Percentiles rank a stretch among this genome's conserved stretches.
Evolutionary conservation across 2,113 vertebrate genomes (phyloP).

Genomic region (Campylomormyrus numenius): DNA sequence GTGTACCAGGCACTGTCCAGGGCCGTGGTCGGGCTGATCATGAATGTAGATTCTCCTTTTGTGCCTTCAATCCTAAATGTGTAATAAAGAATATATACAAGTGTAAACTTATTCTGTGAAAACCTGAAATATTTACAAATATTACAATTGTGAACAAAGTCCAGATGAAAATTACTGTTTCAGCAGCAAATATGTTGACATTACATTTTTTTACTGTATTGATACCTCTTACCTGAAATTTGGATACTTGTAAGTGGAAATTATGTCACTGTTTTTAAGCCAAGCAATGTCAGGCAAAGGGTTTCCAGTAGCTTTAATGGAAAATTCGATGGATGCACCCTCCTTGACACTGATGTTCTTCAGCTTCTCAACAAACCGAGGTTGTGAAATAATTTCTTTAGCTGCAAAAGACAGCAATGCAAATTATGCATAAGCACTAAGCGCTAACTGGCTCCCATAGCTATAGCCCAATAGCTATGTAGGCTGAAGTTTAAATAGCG

Average conservation of each 20-base stretch:
- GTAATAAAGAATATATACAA: background rate
- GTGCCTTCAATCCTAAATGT: slow-evolving; percentile 80
- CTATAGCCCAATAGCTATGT: background rate
- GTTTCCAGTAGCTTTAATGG: slow-evolving; percentile 76
- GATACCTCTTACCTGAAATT: slow-evolving; percentile 3
- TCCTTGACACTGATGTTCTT: slow-evolving; percentile 85
- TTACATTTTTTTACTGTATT: background rate
- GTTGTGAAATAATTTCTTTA: slow-evolving; percentile 82
- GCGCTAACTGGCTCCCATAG: background rate
- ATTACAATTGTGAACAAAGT: background rate
- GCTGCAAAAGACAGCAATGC: slow-evolving; percentile 56
- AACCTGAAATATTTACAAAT: background rate
- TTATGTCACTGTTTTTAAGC: slow-evolving; percentile 63
- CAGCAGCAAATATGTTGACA: background rate
- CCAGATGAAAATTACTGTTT: background rate
- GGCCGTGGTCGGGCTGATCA: slow-evolving; percentile 72
- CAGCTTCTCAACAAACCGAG: slow-evolving; percentile 84
- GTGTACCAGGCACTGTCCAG: slow-evolving; percentile 96
- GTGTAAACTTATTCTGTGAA: background rate
- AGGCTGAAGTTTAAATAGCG: background rate
- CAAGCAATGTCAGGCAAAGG: slow-evolving; percentile 48
- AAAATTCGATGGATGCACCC: slow-evolving; percentile 80
- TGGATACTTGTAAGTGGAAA: background rate
- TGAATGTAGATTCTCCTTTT: slow-evolving; percentile 83
- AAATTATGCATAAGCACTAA: background rate